These are phyloP conservation scores for Cyanoramphus novaezelandiae DNA, from an alignment of 2,113 vertebrate genomes.

Conservation along the genomic window DNA sequence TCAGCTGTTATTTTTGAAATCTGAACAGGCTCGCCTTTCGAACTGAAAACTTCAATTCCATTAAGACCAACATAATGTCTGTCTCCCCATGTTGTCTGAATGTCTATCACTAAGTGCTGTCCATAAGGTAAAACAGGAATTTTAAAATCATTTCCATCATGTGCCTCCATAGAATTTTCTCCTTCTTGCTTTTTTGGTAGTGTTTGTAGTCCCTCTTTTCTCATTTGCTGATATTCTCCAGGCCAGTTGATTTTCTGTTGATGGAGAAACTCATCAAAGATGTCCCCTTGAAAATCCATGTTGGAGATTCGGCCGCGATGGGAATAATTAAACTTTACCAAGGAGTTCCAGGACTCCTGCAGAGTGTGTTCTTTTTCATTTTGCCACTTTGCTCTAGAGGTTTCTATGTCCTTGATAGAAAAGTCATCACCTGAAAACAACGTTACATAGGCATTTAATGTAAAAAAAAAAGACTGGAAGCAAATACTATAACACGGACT, in stretches of 20 bases:
- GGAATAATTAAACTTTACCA: slow-evolving; percentile 88
- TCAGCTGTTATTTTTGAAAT: slow-evolving; percentile 81
- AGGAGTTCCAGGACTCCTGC: slow-evolving; percentile 90
- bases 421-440: slow-evolving; percentile 67
- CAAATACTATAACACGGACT: neutral
- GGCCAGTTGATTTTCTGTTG: slow-evolving; percentile 74
- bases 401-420: neutral
- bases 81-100: slow-evolving; percentile 95
- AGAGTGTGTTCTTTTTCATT: slow-evolving; percentile 84
- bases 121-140: slow-evolving; percentile 92
- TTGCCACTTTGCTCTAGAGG: slow-evolving; percentile 56
- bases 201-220: slow-evolving; percentile 50
- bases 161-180: slow-evolving; percentile 32
- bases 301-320: slow-evolving; percentile 91
- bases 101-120: slow-evolving; percentile 84
- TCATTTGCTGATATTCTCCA: neutral
- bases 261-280: slow-evolving; percentile 93
- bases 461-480: neutral
- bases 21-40: slow-evolving; percentile 84
- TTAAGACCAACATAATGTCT: slow-evolving; percentile 95
- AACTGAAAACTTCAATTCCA: slow-evolving; percentile 91
- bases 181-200: slow-evolving; percentile 51
- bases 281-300: slow-evolving; percentile 86
- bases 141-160: slow-evolving; percentile 80
- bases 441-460: neutral